These are phyloP conservation scores for Aix galericulata DNA, from an alignment of 2,113 vertebrate genomes.

Conservation along the genomic window DNA sequence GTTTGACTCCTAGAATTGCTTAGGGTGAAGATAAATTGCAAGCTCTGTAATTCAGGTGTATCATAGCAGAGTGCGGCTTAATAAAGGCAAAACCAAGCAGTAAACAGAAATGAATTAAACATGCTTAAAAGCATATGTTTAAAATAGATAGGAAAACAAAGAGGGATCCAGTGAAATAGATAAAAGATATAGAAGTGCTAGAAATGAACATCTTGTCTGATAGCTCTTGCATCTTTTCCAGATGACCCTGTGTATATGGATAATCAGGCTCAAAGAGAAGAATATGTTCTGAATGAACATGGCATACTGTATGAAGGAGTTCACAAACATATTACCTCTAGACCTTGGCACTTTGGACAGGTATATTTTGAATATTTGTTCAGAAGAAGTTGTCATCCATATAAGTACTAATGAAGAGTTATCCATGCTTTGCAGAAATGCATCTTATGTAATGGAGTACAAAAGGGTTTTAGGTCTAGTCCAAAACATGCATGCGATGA, in stretches of 20 bases:
- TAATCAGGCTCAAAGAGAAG: constrained; percentile 57
- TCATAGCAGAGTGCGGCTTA: background rate
- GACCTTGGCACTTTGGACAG: constrained; percentile 74
- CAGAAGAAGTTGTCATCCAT: background rate
- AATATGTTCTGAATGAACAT: constrained; percentile 70
- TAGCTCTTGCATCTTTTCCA: constrained; percentile 22
- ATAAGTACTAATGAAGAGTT: background rate
- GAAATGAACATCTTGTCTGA: background rate
- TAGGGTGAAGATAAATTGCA: background rate
- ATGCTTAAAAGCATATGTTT: background rate
- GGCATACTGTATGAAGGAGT: constrained; percentile 70
- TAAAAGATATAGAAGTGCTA: background rate
- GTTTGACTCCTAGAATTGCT: background rate
- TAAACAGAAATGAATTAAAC: background rate
- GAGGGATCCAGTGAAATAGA: background rate
- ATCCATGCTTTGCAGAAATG: background rate
- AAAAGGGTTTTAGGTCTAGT: background rate
- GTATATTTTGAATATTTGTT: constrained; percentile 20
- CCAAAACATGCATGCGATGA: background rate
- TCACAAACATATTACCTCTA: constrained; percentile 55
- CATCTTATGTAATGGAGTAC: background rate
- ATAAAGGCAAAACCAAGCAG: background rate
- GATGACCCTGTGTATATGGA: constrained; percentile 73
- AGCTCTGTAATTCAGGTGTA: background rate
- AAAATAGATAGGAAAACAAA: background rate